Evolutionary conservation across 2,888 invertebrate species (phyloP).

Genomic region (Drosophila ustulata): DNA sequence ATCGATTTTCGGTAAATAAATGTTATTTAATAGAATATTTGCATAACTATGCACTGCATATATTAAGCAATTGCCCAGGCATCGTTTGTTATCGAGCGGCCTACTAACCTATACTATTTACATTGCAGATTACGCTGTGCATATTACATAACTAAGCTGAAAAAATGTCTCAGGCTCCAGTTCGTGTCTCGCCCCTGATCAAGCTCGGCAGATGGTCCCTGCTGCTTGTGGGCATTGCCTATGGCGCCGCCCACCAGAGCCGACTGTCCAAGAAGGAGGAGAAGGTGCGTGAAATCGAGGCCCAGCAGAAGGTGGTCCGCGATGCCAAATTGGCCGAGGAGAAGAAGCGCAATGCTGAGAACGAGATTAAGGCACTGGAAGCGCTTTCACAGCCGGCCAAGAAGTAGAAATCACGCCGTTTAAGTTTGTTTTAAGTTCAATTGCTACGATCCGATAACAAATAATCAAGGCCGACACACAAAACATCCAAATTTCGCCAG

Average conservation of each 20-base stretch:
- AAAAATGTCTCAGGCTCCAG: slow-evolving; percentile 87
- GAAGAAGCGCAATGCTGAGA: slow-evolving; percentile 88
- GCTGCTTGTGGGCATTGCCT: slow-evolving; percentile 89
- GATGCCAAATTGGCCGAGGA: slow-evolving; percentile 91
- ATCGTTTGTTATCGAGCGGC: rapidly evolving
- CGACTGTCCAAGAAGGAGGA: slow-evolving; percentile 89
- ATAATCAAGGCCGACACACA: slow-evolving; percentile 30
- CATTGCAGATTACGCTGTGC: slow-evolving; percentile 59
- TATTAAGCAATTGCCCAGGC: not conserved
- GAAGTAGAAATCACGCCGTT: slow-evolving; percentile 35
- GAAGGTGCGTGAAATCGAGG: slow-evolving; percentile 88
- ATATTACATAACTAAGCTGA: slow-evolving; percentile 79
- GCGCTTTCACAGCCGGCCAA: slow-evolving; percentile 69
- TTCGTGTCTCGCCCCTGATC: slow-evolving; percentile 92
- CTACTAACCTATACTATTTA: slow-evolving; percentile 21
- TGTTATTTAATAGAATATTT: slow-evolving; percentile 18
- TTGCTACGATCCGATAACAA: slow-evolving; percentile 31
- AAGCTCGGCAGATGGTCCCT: slow-evolving; percentile 94
- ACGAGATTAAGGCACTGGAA: slow-evolving; percentile 78
- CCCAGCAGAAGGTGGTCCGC: slow-evolving; percentile 88
- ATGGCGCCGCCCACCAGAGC: slow-evolving; percentile 90
- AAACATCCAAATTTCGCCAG: slow-evolving; percentile 52
- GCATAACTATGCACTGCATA: not conserved
- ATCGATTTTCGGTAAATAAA: slow-evolving; percentile 63
- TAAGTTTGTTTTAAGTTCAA: slow-evolving; percentile 60